Evolutionary conservation across 1,140 invertebrate genomes (phyloP).

Genomic region (Polypedilum vanderplanki): DNA sequence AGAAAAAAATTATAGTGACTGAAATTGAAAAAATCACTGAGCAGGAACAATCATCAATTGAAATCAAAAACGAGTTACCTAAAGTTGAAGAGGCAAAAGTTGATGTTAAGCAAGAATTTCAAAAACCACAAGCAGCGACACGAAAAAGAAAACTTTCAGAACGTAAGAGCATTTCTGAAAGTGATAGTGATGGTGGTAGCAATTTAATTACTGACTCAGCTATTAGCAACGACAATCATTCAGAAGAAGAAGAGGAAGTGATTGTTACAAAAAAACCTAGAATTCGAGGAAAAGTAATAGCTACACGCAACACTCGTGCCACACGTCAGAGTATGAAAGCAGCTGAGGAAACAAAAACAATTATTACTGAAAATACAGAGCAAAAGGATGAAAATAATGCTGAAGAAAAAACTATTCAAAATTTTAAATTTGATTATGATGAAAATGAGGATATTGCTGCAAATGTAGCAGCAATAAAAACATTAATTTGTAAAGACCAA

Average conservation of each 20-base stretch:
- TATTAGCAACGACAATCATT: neutral
- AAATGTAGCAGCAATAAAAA: neutral
- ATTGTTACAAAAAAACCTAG: neutral
- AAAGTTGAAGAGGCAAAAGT: neutral
- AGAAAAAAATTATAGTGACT: neutral
- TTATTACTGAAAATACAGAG: neutral
- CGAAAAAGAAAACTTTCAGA: neutral
- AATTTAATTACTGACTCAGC: neutral
- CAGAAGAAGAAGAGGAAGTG: neutral
- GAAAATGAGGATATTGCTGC: neutral
- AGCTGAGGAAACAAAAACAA: neutral
- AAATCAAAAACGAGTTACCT: neutral
- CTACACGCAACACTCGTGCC: neutral
- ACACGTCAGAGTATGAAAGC: neutral
- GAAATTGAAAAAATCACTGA: neutral
- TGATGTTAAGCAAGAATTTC: neutral
- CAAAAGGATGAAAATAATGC: neutral
- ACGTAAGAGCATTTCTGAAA: neutral
- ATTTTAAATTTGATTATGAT: constrained; percentile 27
- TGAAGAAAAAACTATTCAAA: neutral
- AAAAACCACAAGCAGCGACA: neutral
- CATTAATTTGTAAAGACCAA: neutral
- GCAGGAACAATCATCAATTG: neutral
- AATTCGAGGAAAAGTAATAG: neutral
- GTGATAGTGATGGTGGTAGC: neutral